Evolutionary conservation across 1,140 invertebrate species (phyloP).

Genomic region (Coenobita brevimanus): DNA sequence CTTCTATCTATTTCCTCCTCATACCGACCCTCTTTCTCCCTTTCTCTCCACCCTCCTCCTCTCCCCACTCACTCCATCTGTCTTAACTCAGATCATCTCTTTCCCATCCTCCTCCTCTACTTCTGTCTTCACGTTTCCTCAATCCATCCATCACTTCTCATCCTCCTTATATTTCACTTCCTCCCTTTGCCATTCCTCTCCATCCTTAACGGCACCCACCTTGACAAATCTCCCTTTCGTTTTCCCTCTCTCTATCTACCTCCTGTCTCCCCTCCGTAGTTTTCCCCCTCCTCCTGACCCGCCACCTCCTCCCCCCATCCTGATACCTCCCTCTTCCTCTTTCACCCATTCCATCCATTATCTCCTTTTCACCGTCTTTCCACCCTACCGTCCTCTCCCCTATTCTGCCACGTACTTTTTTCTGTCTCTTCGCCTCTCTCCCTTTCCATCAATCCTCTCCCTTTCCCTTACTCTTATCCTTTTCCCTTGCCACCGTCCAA

Average conservation of each 20-base stretch:
- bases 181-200: not conserved
- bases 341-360: not conserved
- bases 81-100: too few relatives aligned
- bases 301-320: not conserved
- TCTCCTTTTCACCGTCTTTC: not conserved
- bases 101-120: not conserved
- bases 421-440: not conserved
- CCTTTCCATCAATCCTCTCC: not conserved
- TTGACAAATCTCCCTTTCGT: not conserved
- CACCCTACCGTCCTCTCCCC: not conserved
- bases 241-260: not conserved
- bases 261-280: not conserved
- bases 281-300: not conserved
- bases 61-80: not conserved
- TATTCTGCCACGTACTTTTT: not conserved
- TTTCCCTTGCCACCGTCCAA: too few relatives aligned
- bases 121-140: not conserved
- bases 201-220: not conserved
- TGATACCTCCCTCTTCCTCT: not conserved
- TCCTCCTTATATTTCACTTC: not conserved
- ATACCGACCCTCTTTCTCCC: not conserved
- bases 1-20: not conserved
- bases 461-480: too few relatives aligned
- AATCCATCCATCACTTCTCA: not conserved
- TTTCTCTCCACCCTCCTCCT: conserved; percentile 10